phyloP scores from a whole-genome alignment of 2,113 vertebrate species.

The Upupa epops region DNA sequence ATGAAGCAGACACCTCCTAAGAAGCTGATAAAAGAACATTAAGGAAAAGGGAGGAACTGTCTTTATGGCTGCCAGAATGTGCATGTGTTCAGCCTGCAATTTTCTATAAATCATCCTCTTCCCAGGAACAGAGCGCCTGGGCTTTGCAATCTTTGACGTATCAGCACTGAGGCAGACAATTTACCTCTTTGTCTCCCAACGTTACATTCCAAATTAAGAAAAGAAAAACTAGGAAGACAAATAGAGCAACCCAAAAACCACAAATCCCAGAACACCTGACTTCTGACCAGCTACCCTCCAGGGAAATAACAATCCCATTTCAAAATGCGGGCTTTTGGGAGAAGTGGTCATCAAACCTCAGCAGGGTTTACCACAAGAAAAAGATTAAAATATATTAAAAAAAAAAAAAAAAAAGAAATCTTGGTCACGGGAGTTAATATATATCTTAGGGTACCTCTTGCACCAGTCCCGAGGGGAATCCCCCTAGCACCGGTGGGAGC shows the following conservation, averaged over 20 bases:
- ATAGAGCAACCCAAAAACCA: background rate
- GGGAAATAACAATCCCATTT: conserved; percentile 50
- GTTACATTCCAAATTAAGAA: background rate
- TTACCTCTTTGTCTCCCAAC: conserved; percentile 77
- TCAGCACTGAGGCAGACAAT: conserved; percentile 63
- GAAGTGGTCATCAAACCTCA: background rate
- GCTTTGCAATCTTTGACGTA: conserved; percentile 70
- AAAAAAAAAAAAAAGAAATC: too few species aligned
- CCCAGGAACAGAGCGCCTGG: conserved; percentile 60
- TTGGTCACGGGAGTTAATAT: too few species aligned
- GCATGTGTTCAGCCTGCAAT: conserved; percentile 70
- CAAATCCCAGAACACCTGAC: conserved; percentile 33
- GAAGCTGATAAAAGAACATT: conserved; percentile 72
- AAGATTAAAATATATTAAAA: too few species aligned
- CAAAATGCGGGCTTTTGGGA: conserved; percentile 32
- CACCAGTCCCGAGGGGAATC: background rate
- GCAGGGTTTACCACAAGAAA: too few species aligned
- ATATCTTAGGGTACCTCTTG: background rate
- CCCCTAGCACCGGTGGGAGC: background rate
- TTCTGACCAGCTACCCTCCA: conserved; percentile 31
- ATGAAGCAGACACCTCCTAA: conserved; percentile 55
- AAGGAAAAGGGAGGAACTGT: conserved; percentile 58
- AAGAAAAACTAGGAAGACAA: background rate
- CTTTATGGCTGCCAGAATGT: conserved; percentile 63
- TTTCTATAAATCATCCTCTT: conserved; percentile 76